A percentile compares a stretch with the other conserved stretches of the same genome.
phyloP scores from a whole-genome alignment of 1,140 invertebrate species.

The Chymomyza costata region DNA sequence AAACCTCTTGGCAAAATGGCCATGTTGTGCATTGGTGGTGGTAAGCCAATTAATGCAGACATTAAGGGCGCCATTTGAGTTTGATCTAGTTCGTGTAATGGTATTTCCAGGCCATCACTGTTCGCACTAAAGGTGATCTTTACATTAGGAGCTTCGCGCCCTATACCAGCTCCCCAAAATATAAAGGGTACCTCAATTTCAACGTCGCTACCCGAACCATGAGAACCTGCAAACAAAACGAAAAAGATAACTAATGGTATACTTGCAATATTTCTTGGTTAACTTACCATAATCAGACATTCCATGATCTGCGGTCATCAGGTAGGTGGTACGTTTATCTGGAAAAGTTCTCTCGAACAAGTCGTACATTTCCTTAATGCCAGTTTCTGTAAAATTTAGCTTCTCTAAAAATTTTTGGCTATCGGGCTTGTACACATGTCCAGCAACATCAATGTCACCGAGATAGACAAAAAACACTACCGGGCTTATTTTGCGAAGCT shows the following conservation, averaged over 20 bases:
- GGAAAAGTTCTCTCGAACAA: slow-evolving; percentile 84
- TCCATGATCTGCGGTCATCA: slow-evolving; percentile 98
- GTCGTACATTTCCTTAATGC: slow-evolving; percentile 82
- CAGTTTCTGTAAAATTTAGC: slow-evolving; percentile 85
- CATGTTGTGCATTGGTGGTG: slow-evolving; percentile 94
- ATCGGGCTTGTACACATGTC: slow-evolving; percentile 92
- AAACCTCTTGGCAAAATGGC: slow-evolving; percentile 81
- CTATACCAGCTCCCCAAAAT: slow-evolving; percentile 93
- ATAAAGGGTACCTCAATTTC: slow-evolving; percentile 96
- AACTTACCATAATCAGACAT: slow-evolving; percentile 94
- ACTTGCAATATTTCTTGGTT: neutral
- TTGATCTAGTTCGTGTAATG: slow-evolving; percentile 83
- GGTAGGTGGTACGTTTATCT: slow-evolving; percentile 89
- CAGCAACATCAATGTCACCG: slow-evolving; percentile 93
- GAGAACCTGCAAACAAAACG: slow-evolving; percentile 79
- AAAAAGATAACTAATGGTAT: neutral
- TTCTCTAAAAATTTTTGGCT: slow-evolving; percentile 89
- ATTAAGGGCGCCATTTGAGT: slow-evolving; percentile 93
- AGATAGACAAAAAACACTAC: slow-evolving; percentile 95
- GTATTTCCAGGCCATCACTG: neutral
- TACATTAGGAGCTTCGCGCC: neutral
- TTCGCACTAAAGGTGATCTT: neutral
- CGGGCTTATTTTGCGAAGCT: slow-evolving; percentile 77
- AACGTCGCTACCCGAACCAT: slow-evolving; percentile 89
- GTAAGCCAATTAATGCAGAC: slow-evolving; percentile 87